Evolutionary conservation across 2,113 vertebrate species (phyloP).

Genomic region (Egretta garzetta): DNA sequence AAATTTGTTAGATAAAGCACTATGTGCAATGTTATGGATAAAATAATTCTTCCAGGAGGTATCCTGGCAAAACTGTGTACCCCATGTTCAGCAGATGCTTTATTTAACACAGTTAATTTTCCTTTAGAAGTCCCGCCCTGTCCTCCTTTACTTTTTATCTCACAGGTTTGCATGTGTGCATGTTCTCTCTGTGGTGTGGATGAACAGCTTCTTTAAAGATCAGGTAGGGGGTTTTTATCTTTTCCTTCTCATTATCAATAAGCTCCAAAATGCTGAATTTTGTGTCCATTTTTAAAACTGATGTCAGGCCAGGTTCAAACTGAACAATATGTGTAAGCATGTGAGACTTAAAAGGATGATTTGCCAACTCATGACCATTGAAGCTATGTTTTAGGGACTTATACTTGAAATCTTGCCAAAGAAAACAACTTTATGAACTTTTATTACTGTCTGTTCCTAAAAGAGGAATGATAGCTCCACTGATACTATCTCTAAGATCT

Average conservation of each 20-base stretch:
- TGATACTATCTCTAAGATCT: constrained; percentile 12
- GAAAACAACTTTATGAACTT: constrained; percentile 44
- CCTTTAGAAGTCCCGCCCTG: not conserved
- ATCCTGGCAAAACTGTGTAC: not conserved
- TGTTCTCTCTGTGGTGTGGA: not conserved
- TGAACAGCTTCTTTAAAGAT: not conserved
- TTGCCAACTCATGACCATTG: not conserved
- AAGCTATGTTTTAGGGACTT: constrained; percentile 31
- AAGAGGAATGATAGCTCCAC: constrained; percentile 1
- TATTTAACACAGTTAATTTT: not conserved
- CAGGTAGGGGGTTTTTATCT: not conserved
- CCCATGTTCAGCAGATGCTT: not conserved
- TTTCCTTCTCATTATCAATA: not conserved
- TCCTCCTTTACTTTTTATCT: not conserved
- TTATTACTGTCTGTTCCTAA: constrained; percentile 38
- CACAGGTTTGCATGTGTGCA: not conserved
- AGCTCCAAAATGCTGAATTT: not conserved
- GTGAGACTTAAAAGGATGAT: not conserved
- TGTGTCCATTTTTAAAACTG: not conserved
- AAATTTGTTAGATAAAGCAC: not conserved
- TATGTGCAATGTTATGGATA: not conserved
- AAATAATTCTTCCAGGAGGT: not conserved
- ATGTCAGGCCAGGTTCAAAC: not conserved
- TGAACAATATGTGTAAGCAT: not conserved
- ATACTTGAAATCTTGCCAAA: constrained; percentile 49